Evolutionary conservation across 2,888 invertebrate genomes (phyloP), one percentile per base, ranked within the genome.

Genomic region (Standfussiana lucernea): DNA sequence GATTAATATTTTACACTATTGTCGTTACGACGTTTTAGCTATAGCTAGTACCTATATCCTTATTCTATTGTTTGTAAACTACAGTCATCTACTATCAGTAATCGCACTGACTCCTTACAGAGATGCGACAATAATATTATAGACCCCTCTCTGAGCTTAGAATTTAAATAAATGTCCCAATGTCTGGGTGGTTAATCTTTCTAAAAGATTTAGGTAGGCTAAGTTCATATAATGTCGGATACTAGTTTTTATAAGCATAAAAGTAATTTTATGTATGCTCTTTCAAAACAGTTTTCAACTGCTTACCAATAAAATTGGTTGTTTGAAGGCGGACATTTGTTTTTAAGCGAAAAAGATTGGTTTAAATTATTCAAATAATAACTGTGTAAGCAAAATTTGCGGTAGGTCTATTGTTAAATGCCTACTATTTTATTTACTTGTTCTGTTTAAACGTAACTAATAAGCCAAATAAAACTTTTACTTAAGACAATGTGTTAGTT

Each of bases 191-290:
- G 32, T 67, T 40, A 53, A 77, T 80, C 62, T 77, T 80, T 80
- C 32, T 72, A 77, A 77, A 77, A 80, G 80, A 80, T 77, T 72
- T 77, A 80, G 21, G 11, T 80, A 37, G 5, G 35, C 24, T 24
- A 50, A 78, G 4, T 79, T 40, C 40, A 13, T 32, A 47, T 64
- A 65, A 32, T 35, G n/a, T 77, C 47, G 59, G 47, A 28, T 50
- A 77, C 24, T 59, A 79, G 35, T 69, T 75, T 77, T 77, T 67
- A 61, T 42, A 70, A 61, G 21, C 50, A 62, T 28, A 35, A 35
- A 50, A 59, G 21, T 50, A n/a, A 13, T 56, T 45, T 35, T 40
- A 45, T n/a, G 18, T 56, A 35, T 32, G 53, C 40, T 47, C 13
- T 61, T 56, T 75, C 37, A 7, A 50, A 72, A 21, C 10, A 15